These are phyloP conservation scores for Anastrepha ludens DNA, from an alignment of 1,140 invertebrate genomes.

Conservation along the genomic window DNA sequence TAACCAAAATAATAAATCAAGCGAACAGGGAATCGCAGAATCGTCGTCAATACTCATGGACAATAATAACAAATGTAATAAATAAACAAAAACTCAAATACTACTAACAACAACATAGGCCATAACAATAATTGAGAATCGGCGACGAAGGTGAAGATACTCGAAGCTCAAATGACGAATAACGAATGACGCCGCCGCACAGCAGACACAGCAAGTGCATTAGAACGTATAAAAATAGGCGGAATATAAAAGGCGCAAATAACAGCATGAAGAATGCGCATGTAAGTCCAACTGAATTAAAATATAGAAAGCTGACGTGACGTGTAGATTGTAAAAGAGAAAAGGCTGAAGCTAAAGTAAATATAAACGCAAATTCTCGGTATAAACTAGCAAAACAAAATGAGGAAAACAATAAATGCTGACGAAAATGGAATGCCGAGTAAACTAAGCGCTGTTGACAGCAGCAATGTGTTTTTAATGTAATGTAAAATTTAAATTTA, in stretches of 20 bases:
- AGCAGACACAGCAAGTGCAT: constrained; percentile 23
- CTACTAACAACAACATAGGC: not conserved
- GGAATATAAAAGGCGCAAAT: not conserved
- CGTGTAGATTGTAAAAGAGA: no score
- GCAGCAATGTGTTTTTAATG: no score
- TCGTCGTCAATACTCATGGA: not conserved
- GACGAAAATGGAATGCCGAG: no score
- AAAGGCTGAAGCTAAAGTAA: no score
- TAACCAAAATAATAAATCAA: not conserved
- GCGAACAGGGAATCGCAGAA: not conserved
- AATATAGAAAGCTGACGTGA: no score
- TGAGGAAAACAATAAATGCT: no score
- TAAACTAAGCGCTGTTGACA: no score
- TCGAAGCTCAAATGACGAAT: constrained; percentile 25
- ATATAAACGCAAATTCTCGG: no score
- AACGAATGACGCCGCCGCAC: not conserved
- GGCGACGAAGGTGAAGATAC: constrained; percentile 15
- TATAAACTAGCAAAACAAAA: no score
- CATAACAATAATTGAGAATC: constrained; percentile 48
- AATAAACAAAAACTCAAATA: not conserved
- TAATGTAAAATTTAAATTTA: no score
- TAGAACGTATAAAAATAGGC: not conserved
- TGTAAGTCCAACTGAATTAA: no score
- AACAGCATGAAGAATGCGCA: not conserved
- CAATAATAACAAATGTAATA: constrained; percentile 37